Conservation (phyloP, 2,888 invertebrate genomes). For the Aromia moschata region DNA sequence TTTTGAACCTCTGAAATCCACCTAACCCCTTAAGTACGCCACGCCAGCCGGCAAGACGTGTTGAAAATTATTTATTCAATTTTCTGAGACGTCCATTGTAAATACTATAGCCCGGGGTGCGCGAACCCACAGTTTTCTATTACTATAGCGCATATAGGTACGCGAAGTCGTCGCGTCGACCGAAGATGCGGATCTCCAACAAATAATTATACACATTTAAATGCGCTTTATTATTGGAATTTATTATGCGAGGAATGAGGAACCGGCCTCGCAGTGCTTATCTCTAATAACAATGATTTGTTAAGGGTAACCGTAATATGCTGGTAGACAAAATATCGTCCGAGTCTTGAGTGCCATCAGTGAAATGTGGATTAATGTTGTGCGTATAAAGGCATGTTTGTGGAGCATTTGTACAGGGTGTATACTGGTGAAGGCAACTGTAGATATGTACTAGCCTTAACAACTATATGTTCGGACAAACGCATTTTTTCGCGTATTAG, state of each 20-base stretch:
- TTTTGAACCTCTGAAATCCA: no score
- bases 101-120: conserved; percentile 30
- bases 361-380: background rate
- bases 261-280: background rate
- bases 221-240: conserved; percentile 6
- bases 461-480: no score
- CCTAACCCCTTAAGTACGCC: no score
- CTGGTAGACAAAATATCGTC: conserved; percentile 4
- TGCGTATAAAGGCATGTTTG: background rate
- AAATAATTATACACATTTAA: conserved; percentile 16
- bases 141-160: conserved; percentile 23
- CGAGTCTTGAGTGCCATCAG: background rate
- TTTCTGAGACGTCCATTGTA: conserved; percentile 34
- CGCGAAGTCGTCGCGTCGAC: background rate
- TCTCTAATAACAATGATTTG: conserved; percentile 4
- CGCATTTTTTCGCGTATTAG: no score
- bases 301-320: conserved; percentile 1
- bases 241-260: conserved; percentile 6
- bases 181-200: conserved; percentile 7
- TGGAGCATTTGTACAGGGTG: no score
- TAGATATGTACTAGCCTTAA: no score
- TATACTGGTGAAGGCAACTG: no score
- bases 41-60: background rate
- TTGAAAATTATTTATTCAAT: conserved; percentile 30
- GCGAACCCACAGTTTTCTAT: conserved; percentile 35